These are phyloP conservation scores for Oenanthe oenanthe DNA, from an alignment of 2,113 vertebrate genomes.

Conservation along the genomic window DNA sequence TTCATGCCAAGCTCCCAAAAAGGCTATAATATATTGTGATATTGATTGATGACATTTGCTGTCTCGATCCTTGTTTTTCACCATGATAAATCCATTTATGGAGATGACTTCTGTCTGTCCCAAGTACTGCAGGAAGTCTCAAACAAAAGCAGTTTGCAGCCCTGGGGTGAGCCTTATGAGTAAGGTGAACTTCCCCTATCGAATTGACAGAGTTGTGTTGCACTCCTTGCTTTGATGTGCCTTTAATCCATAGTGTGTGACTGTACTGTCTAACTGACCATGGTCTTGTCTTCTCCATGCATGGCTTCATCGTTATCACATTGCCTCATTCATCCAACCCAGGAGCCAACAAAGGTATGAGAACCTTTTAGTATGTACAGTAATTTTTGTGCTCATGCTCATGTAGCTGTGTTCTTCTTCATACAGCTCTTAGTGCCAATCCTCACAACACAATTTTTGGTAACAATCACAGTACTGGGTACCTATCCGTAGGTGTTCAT, in stretches of 20 bases:
- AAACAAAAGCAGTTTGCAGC: background rate
- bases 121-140: background rate
- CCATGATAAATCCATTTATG: background rate
- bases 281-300: constrained; percentile 74
- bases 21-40: background rate
- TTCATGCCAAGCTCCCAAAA: background rate
- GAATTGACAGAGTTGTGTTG: background rate
- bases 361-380: constrained; percentile 15
- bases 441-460: background rate
- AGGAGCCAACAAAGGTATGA: constrained; percentile 81
- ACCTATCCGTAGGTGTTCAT: background rate
- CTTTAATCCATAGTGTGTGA: constrained; percentile 13
- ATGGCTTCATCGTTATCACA: constrained; percentile 76
- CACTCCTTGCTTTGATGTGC: constrained; percentile 30
- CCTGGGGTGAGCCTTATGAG: background rate
- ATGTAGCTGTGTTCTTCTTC: background rate
- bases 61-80: background rate
- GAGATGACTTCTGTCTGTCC: background rate
- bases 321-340: constrained; percentile 69
- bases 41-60: background rate
- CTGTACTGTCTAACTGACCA: constrained; percentile 49
- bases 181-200: background rate
- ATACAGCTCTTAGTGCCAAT: background rate
- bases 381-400: background rate
- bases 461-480: background rate